Conservation (phyloP, 37 sponge, comb jelly and placozoan genomes). For the Aplysina aerophoba region DNA sequence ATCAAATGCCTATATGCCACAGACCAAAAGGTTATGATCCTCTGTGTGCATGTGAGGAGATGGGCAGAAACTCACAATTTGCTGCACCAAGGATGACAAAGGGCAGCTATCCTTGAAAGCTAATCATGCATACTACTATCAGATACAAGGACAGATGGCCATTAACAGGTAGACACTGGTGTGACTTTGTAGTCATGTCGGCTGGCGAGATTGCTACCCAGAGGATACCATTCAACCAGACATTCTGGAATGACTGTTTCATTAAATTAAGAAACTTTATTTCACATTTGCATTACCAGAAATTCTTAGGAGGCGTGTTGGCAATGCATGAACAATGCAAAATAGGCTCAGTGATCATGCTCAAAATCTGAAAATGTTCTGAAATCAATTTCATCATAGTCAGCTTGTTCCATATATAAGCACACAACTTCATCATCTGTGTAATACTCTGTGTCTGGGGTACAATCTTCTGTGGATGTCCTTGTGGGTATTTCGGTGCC, state of each 20-base stretch:
- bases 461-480: background rate
- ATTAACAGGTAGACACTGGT: background rate
- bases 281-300: constrained; percentile 7
- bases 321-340: background rate
- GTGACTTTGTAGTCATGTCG: constrained; percentile 10
- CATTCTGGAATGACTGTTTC: constrained; percentile 8
- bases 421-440: background rate
- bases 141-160: background rate
- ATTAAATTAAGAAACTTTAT: constrained; percentile 4
- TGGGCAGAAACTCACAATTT: constrained; percentile 3
- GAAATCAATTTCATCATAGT: background rate
- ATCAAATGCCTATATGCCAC: background rate
- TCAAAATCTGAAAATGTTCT: background rate
- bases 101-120: background rate
- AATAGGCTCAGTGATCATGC: background rate
- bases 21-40: background rate
- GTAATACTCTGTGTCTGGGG: background rate
- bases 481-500: background rate
- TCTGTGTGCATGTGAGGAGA: background rate
- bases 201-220: background rate
- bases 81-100: background rate
- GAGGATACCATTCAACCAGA: background rate
- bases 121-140: constrained; percentile 2
- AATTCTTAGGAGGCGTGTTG: constrained; percentile 3
- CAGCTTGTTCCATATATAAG: constrained; percentile 7